Conservation (phyloP, 2,888 invertebrate genomes). For the Diabrotica balteata region DNA sequence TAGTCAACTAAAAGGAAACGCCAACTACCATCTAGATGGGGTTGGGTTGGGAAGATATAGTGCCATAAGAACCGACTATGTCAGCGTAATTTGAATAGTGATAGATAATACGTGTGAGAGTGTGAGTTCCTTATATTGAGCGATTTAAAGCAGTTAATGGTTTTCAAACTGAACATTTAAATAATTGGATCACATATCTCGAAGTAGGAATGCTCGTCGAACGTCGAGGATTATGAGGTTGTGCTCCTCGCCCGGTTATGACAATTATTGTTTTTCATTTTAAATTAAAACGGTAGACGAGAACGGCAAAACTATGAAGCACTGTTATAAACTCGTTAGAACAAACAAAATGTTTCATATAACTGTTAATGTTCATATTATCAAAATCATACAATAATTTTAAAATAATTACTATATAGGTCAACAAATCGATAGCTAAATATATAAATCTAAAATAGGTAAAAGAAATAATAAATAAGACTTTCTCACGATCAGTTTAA, state of each 20-base stretch:
- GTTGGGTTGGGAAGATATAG: conserved; percentile 27
- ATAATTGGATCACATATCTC: conserved; percentile 26
- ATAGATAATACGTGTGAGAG: conserved; percentile 26
- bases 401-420: too few species aligned
- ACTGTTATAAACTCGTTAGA: too few species aligned
- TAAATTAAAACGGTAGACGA: neutral
- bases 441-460: too few species aligned
- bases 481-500: too few species aligned
- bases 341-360: too few species aligned
- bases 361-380: too few species aligned
- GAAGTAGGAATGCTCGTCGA: conserved; percentile 13
- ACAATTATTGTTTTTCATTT: conserved; percentile 3
- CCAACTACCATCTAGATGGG: conserved; percentile 30
- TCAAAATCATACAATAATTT: too few species aligned
- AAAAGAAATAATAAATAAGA: too few species aligned
- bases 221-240: neutral
- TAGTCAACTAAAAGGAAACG: conserved; percentile 31
- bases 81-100: conserved; percentile 32
- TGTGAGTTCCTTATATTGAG: conserved; percentile 22
- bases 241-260: neutral
- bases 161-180: conserved; percentile 19
- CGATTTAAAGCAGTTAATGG: conserved; percentile 23
- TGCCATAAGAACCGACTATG: conserved; percentile 27
- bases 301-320: too few species aligned
- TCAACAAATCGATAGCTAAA: too few species aligned